Percentiles rank a stretch among this genome's conserved stretches.
Conservation (phyloP, 2,797 vertebrate genomes). For the Botia almorhae region DNA sequence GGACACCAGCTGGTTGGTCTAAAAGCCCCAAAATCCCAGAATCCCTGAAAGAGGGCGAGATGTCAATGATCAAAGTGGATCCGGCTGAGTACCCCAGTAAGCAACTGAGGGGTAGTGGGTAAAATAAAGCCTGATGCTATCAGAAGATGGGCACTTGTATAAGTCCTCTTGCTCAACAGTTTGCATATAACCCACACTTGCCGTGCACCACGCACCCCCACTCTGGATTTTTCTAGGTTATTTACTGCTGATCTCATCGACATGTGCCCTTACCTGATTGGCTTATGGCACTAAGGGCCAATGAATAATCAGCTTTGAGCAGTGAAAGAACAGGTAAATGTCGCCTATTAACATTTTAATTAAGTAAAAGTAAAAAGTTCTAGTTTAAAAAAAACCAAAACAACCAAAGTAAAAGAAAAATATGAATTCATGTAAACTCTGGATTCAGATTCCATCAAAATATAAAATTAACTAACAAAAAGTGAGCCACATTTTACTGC, state of each 20-base stretch:
- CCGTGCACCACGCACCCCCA: not conserved
- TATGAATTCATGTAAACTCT: too few species aligned
- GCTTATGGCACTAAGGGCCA: not conserved
- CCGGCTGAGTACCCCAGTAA: not conserved
- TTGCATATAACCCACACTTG: not conserved
- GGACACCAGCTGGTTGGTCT: conserved; percentile 21
- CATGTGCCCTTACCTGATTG: not conserved
- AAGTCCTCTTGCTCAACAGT: not conserved
- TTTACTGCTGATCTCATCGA: not conserved
- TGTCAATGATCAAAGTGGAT: conserved; percentile 27
- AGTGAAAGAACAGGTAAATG: too few species aligned
- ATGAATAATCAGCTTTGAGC: conserved; percentile 10
- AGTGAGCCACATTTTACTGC: too few species aligned
- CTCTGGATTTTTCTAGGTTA: not conserved
- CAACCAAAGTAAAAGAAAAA: too few species aligned
- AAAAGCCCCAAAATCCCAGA: conserved; percentile 3
- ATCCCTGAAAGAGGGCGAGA: not conserved
- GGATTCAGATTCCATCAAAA: too few species aligned
- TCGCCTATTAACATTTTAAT: too few species aligned
- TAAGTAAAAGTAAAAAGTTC: too few species aligned
- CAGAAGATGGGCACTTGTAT: not conserved
- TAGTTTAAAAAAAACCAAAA: too few species aligned
- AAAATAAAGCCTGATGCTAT: not conserved
- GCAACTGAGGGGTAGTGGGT: not conserved
- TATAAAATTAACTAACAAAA: too few species aligned